Evolutionary conservation across 2,888 invertebrate genomes (phyloP), one percentile per base, ranked within the genome.

Genomic region (Scaptomyza cyrtandrae): DNA sequence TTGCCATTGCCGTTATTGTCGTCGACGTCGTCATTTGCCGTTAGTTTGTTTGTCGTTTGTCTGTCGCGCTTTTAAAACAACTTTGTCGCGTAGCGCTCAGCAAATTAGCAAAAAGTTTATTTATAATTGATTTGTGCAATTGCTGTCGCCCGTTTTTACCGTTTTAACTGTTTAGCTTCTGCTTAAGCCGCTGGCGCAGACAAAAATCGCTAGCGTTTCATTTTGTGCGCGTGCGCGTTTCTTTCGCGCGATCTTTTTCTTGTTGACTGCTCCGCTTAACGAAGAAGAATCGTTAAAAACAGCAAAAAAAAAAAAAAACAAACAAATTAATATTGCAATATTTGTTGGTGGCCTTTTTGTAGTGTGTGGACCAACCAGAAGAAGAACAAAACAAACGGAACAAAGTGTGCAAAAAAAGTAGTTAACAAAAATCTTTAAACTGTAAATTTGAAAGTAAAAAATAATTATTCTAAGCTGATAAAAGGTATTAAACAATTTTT

Each of bases 191-290:
- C 70, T 49, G 37, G 72, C 72, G 72, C 72, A 73, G 46, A 27
- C 64, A 41, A 58, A 39, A 39, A 35, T 63, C 46, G 71, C 64
- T 61, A 57, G 80, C 74, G 39, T 56, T 66, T 78, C 6, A 68
- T 67, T 86, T 2, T 3, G n/a, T 50, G 75, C 86, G 86, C 86
- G 82, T 85, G 84, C 80, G 71, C 64, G 62, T 69, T 59, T 43
- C n/a, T 41, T 65, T 49, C 55, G 77, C 63, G 72, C 65, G 72
- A 69, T 78, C 69, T 31, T 45, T 27, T 37, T 37, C n/a, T 58
- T 59, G 63, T 48, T 29, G 68, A 62, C 29, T 35, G 41, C 52
- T 41, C 14, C 16, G 60, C 58, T 44, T 62, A 39, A 14, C 56
- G 13, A 24, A 41, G 13, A 24, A 41, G 16, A 9, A 49, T 44